Base-by-base conservation (phyloP, 2,888 invertebrate genomes). In the Hirtodrosophila cameraria region DNA sequence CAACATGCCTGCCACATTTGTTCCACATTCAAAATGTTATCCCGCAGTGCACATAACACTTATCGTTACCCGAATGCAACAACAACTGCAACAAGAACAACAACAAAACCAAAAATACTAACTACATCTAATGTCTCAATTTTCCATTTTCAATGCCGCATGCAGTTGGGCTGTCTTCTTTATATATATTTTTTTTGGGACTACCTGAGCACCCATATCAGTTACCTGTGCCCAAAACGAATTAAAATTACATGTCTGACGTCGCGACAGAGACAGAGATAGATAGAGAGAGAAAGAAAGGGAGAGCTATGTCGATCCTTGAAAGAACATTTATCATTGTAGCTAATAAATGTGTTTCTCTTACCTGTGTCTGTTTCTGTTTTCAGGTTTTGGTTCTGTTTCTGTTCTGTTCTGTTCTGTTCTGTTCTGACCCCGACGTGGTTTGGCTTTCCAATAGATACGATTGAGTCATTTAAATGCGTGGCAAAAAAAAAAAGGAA, bases 391-490 rank as follows among this genome's bases (percentile, higher is more conserved):
- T 39, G 20, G 36, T 49, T 31, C 35, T 45, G 11, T 31, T 7
- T 45, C 36, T 20, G 28, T n/a, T n/a, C n/a, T n/a, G n/a, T n/a
- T n/a, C n/a, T n/a, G 33, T 27, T 35, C 20, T 48, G 42, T 18
- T 31, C 28, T 23, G n/a, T 9, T 15, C 7, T 53, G 61, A 61
- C 49, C 70, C 70, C 67, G 27, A 71, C 71, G 70, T 71, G 71
- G 71, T 71, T 71, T 71, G 70, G 70, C 70, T 71, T 71, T 66
- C 35, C 57, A 68, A 68, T 67, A 57, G 35, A 15, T 18, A 49
- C 70, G 84, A 85, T 85, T 86, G 85, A 85, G 85, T 85, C 81
- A 85, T 84, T 84, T 76, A 62, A 76, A 74, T 78, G 76, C 66
- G 58, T 64, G 60, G 62, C 65, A 68, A 76, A 76, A 74, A 68